A percentile compares a stretch with the other conserved stretches of the same genome.
Conservation (phyloP, 2,113 vertebrate species). For the Podocnemis expansa region DNA sequence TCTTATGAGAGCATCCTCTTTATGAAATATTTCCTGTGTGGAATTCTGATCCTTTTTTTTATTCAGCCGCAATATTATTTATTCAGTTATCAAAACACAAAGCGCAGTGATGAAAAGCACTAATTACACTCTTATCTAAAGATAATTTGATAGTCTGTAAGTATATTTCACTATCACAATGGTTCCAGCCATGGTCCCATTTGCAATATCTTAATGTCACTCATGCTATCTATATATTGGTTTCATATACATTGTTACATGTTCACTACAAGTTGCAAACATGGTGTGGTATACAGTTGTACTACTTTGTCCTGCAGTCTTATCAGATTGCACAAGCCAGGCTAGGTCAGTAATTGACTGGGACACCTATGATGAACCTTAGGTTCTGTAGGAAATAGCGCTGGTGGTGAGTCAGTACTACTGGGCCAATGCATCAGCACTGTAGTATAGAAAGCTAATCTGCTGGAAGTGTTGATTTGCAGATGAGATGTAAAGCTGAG, state of each 20-base stretch:
- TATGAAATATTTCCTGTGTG: constrained; percentile 6
- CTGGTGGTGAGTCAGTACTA: constrained; percentile 1
- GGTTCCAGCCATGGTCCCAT: constrained; percentile 36
- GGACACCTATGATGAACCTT: background rate
- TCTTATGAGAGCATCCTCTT: background rate
- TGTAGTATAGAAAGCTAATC: background rate
- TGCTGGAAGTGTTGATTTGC: constrained; percentile 18
- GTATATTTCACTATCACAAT: constrained; percentile 34
- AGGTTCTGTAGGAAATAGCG: background rate
- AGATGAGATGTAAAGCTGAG: background rate
- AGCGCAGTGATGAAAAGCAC: constrained; percentile 20
- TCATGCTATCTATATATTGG: background rate
- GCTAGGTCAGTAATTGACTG: background rate
- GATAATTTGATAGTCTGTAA: constrained; percentile 56
- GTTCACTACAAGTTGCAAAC: background rate
- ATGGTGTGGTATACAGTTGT: background rate
- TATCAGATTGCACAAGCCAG: background rate
- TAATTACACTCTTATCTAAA: constrained; percentile 35
- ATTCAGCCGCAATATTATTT: constrained; percentile 33
- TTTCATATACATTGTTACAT: constrained; percentile 6
- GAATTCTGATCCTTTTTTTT: constrained; percentile 38
- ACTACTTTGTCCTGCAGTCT: background rate
- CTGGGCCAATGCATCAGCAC: background rate
- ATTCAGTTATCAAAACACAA: constrained; percentile 16
- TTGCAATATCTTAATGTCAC: constrained; percentile 28